These are phyloP conservation scores for Dolichotis patagonum DNA, from an alignment of 2,113 vertebrate genomes.

Conservation along the genomic window DNA sequence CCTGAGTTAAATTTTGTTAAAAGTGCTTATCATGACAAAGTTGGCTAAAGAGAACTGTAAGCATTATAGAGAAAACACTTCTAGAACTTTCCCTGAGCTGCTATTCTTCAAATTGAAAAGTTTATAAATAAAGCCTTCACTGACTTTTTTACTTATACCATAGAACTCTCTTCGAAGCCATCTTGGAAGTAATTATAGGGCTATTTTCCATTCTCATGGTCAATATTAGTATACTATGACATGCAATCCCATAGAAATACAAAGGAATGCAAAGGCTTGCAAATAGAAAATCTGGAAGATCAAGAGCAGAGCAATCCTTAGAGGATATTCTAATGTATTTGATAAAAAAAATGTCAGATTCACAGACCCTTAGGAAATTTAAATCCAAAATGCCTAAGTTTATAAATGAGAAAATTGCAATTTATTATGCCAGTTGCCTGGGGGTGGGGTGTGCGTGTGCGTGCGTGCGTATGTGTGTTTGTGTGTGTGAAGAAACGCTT, in stretches of 20 bases:
- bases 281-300: not conserved
- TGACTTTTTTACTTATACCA: constrained; percentile 1
- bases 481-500: not conserved
- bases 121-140: not conserved
- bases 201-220: not conserved
- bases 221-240: not conserved
- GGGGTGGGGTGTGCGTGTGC: not conserved
- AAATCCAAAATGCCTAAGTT: not conserved
- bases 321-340: constrained; percentile 2
- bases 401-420: constrained; percentile 24
- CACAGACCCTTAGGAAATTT: not conserved
- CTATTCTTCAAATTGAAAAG: constrained; percentile 42
- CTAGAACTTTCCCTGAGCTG: constrained; percentile 29
- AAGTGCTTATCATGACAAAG: constrained; percentile 16
- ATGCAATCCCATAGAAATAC: not conserved
- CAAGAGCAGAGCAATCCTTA: not conserved
- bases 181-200: not conserved
- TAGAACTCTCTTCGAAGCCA: not conserved
- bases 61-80: constrained; percentile 42
- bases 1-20: constrained; percentile 4
- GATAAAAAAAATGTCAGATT: constrained; percentile 7
- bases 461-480: not conserved
- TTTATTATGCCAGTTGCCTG: not conserved
- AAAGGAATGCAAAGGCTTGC: not conserved
- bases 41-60: constrained; percentile 17